Base-by-base conservation (phyloP, 2,888 invertebrate species). In the Lepidocyrtoides sp. region DNA sequence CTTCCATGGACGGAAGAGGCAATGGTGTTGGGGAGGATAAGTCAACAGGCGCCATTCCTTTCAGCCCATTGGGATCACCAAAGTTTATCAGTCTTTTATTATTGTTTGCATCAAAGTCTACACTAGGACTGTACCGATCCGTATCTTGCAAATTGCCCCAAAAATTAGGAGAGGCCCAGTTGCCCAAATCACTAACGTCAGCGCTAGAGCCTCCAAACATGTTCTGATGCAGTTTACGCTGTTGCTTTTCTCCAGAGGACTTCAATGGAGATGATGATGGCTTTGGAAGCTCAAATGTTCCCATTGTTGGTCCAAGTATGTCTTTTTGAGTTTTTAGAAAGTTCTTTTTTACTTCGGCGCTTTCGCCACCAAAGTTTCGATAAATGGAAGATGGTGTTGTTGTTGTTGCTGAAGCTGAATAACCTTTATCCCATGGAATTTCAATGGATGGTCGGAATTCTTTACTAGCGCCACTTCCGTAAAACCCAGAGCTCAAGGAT, bases 81-180 rank as follows among this genome's bases (percentile, higher is more conserved):
- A 75, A 72, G 0, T 57, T 32, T 12, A 57, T 14, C 7, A 86
- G 26, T 23, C 66, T 75, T 14, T 88, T 84, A n/a, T 83, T 69
- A n/a, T 77, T 84, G 12, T 36, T 44, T 12, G 63, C 20, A 0
- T 91, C 93, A 92, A 93, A 93, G 32, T 93, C 92, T 0, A 89
- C 69, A 60, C 63, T 86, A 0, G 93, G 93, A 1, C 92, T 91
- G 48, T 92, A 92, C 10, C 93, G 77, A 66, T 91, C 94, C 0
- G 86, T n/a, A 32, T 94, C 86, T 69, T 91, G 89, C 41, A 89
- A 63, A 10, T 54, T 82, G 7, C 88, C 85, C 92, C 92, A 92
- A 44, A 91, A 92, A 44, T 92, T 92, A 10, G 92, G 92, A 20
- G 91, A 84, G 51, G 91, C 91, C 91, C 90, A 87, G 26, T 91